Conservation (phyloP, 2,888 invertebrate species). For the Baccha elongata region DNA sequence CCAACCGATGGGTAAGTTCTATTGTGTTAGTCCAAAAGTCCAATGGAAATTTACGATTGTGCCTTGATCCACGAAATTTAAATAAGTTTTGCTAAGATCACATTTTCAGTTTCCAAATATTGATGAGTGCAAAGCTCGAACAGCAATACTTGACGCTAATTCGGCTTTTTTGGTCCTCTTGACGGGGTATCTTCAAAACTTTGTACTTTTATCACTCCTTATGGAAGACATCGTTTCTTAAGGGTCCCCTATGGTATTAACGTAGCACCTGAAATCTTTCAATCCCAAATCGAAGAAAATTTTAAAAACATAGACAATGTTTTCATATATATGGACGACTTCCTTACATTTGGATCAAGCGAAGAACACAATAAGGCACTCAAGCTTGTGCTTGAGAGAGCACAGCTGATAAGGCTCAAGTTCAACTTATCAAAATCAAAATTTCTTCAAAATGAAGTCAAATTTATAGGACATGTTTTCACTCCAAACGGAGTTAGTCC, state of each 20-base stretch:
- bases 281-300: no score
- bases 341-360: constrained; percentile 24
- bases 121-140: constrained; percentile 37
- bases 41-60: no score
- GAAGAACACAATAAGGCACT: constrained; percentile 40
- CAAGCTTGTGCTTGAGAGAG: constrained; percentile 19
- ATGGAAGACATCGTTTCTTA: constrained; percentile 41
- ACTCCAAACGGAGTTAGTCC: constrained; percentile 23
- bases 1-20: no score
- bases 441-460: no score
- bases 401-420: constrained; percentile 23
- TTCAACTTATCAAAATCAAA: constrained; percentile 32
- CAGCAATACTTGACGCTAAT: constrained; percentile 44
- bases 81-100: no score
- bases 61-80: no score
- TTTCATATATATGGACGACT: no score
- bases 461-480: constrained; percentile 47
- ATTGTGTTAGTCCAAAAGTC: no score
- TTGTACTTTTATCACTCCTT: constrained; percentile 68
- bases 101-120: no score
- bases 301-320: constrained; percentile 73
- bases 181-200: constrained; percentile 39
- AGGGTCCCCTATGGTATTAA: constrained; percentile 56
- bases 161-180: constrained; percentile 45
- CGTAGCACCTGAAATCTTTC: constrained; percentile 60